Conservation (phyloP, 2,113 vertebrate species). For the Tichodroma muraria region DNA sequence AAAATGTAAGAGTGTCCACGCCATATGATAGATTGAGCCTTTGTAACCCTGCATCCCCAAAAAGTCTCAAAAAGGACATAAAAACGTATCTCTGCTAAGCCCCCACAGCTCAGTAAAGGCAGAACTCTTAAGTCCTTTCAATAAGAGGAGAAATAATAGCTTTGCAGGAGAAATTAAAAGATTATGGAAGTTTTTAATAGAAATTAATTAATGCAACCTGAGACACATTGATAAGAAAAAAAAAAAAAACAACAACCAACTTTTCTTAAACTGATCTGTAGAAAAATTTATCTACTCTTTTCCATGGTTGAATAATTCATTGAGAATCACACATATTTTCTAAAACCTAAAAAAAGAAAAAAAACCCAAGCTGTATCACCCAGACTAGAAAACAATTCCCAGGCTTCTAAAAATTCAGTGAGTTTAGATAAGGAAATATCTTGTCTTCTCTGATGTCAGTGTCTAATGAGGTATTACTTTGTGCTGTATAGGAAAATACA, state of each 20-base stretch:
- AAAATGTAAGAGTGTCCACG: not conserved
- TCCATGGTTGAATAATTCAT: not conserved
- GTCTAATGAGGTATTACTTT: slow-evolving; percentile 9
- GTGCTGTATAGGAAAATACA: not conserved
- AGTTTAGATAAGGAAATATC: slow-evolving; percentile 18
- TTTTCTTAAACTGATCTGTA: not conserved
- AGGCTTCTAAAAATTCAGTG: not conserved
- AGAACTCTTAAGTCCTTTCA: not conserved
- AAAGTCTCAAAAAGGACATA: not conserved
- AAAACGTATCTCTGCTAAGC: not conserved
- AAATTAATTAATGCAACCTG: slow-evolving; percentile 42
- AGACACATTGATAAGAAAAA: not conserved
- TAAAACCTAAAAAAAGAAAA: not conserved
- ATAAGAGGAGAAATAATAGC: not conserved
- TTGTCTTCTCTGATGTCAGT: not conserved
- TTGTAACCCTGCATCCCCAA: not conserved
- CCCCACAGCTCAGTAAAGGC: not conserved
- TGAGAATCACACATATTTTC: not conserved
- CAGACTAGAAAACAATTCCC: not conserved
- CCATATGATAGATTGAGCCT: not conserved
- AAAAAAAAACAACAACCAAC: not conserved
- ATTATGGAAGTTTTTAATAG: slow-evolving; percentile 3
- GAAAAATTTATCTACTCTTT: not conserved
- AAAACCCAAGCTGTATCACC: not conserved
- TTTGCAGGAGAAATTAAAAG: not conserved